Base-by-base conservation (phyloP, 2,888 invertebrate species). In the Microdon myrmicae region DNA sequence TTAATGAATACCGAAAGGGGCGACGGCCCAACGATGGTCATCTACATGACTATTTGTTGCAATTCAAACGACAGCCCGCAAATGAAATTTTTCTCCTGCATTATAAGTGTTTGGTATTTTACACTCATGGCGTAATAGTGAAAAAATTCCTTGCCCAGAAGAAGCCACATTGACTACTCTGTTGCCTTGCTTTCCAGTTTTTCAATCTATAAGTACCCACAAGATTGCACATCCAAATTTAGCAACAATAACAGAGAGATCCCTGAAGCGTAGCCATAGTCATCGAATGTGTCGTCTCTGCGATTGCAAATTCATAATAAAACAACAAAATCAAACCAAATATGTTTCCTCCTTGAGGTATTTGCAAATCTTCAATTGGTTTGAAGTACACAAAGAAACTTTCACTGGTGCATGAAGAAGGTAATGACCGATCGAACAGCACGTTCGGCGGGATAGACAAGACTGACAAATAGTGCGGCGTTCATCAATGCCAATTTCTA, bases 131-230 rank as follows among this genome's bases (percentile, higher is more conserved):
- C 45, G 19, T 29, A 53, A 31, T 26, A 58, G 64, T 58, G 58
- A 64, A 64, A 64, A 53, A 56, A 51, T 58, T 58, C 41, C 47
- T 43, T 64, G 51, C 56, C 20, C 41, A 58, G 56, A 37, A 45
- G 51, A n/a, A n/a, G n/a, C 39, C 8, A 29, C 26, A 17, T 29
- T 25, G n/a, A n/a, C n/a, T n/a, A n/a, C n/a, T n/a, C n/a, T n/a
- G n/a, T n/a, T n/a, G n/a, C 28, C 13, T 9, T 20, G 44, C 53
- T 41, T 28, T 38, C 43, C 13, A 37, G n/a, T 25, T 39, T 10
- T 41, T 43, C 32, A 43, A 51, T 26, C 51, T 7, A 43, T 43
- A 49, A 16, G 41, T 38, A 43, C 17, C 55, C 35, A 48, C 47
- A 32, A 61, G 45, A n/a, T n/a, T 38, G 61, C 49, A 29, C 28